A percentile compares a stretch with the other conserved stretches of the same genome.
Conservation (phyloP, 2,888 invertebrate genomes). For the Coremacera marginata region DNA sequence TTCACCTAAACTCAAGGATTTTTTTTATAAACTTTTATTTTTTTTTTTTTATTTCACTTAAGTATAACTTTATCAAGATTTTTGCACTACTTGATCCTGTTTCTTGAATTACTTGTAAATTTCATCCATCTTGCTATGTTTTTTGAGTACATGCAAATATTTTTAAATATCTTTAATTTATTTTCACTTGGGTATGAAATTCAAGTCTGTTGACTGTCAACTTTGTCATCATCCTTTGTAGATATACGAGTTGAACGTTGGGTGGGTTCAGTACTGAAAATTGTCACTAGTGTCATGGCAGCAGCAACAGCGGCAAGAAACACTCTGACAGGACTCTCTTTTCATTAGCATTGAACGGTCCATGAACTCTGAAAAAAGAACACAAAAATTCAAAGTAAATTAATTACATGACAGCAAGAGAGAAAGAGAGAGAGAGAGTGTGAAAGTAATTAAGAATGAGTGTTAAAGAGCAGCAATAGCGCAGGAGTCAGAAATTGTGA, state of each 20-base stretch:
- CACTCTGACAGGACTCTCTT: not conserved
- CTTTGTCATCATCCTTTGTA: too few relatives aligned
- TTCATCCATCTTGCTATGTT: conserved; percentile 22
- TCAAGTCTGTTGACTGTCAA: too few relatives aligned
- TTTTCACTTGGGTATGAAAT: conserved; percentile 3
- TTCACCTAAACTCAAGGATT: not conserved
- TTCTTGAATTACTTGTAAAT: conserved; percentile 6
- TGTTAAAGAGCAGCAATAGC: too few relatives aligned
- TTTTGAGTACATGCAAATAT: too few relatives aligned
- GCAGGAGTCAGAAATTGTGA: not conserved
- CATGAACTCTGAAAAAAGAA: conserved; percentile 36
- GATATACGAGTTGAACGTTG: not conserved
- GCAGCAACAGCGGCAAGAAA: not conserved
- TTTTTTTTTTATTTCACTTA: too few relatives aligned
- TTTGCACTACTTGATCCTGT: not conserved
- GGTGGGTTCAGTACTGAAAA: not conserved
- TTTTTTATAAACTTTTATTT: too few relatives aligned
- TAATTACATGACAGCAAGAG: not conserved
- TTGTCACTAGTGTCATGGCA: not conserved
- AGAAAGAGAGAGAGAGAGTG: not conserved
- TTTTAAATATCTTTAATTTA: not conserved
- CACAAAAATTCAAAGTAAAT: conserved; percentile 10
- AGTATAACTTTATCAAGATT: too few relatives aligned
- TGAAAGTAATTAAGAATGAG: too few relatives aligned
- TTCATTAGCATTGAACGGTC: conserved; percentile 30